A percentile compares a stretch with the other conserved stretches of the same genome.
phyloP scores from a whole-genome alignment of 2,888 invertebrate species.

The Ferrisia virgata region DNA sequence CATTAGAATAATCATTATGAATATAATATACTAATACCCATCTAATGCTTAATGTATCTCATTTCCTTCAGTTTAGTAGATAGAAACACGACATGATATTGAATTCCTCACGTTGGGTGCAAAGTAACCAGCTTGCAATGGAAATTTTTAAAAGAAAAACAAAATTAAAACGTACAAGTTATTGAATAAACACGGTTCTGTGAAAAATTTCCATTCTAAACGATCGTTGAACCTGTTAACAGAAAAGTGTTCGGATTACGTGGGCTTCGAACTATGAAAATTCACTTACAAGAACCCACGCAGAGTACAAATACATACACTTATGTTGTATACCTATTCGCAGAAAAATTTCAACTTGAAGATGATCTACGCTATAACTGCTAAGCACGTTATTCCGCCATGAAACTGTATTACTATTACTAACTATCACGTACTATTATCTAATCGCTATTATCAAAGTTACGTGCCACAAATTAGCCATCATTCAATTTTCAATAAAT shows the following conservation, averaged over 20 bases:
- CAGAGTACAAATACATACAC: neutral
- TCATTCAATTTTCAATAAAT: neutral
- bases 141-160: neutral
- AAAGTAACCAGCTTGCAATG: neutral
- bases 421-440: neutral
- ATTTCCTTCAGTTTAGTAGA: neutral
- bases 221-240: neutral
- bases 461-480: constrained; percentile 10
- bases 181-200: neutral
- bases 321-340: neutral
- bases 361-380: neutral
- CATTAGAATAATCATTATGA: too few relatives aligned
- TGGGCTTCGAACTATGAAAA: neutral
- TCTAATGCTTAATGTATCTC: neutral
- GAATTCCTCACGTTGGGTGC: neutral
- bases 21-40: neutral
- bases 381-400: neutral
- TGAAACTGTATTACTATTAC: neutral
- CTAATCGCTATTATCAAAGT: constrained; percentile 12
- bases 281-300: neutral
- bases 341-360: neutral
- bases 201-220: neutral
- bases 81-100: neutral
- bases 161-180: neutral
- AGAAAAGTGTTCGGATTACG: neutral